Percentiles rank a stretch among this genome's conserved stretches.
These are phyloP conservation scores for Struthidea cinerea DNA, from an alignment of 2,113 vertebrate genomes.

Conservation along the genomic window DNA sequence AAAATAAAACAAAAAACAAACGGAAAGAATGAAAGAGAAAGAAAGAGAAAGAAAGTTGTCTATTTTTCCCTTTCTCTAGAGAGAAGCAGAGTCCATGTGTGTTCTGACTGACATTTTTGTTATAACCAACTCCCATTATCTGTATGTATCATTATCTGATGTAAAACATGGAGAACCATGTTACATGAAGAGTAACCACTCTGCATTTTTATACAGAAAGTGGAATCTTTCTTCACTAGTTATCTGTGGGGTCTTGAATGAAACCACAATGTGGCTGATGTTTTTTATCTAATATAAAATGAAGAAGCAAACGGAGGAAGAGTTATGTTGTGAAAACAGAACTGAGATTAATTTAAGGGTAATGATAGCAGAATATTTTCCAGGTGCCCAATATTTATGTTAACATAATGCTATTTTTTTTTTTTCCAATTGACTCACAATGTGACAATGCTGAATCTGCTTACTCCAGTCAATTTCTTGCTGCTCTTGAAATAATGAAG, in stretches of 20 bases:
- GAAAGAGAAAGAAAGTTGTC: neutral
- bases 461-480: neutral
- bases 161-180: neutral
- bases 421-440: neutral
- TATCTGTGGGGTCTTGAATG: neutral
- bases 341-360: neutral
- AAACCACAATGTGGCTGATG: neutral
- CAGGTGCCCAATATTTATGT: neutral
- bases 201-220: neutral
- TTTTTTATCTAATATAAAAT: neutral
- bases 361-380: neutral
- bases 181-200: neutral
- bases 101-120: neutral
- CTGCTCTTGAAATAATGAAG: neutral
- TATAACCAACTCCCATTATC: neutral
- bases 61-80: neutral
- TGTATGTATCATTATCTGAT: neutral
- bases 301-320: neutral
- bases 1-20: neutral
- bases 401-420: neutral
- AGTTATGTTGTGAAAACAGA: neutral
- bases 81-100: neutral
- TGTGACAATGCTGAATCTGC: neutral
- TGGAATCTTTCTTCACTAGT: neutral
- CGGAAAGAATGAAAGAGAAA: accelerated